phyloP scores from a whole-genome alignment of 2,797 vertebrate genomes.

The Artibeus jamaicensis region DNA sequence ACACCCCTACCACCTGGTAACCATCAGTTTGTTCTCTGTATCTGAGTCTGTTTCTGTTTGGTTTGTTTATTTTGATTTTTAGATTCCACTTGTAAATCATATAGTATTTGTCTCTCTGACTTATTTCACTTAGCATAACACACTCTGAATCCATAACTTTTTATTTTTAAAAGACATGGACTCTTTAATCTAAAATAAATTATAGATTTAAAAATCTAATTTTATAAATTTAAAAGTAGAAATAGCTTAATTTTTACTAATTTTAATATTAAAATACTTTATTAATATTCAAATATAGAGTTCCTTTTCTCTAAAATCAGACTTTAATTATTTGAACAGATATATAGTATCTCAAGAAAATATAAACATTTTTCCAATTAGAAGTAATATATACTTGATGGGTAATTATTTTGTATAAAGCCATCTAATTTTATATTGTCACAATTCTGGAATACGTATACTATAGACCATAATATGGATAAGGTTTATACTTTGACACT shows the following conservation, averaged over 20 bases:
- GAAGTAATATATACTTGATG: background rate
- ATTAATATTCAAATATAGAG: background rate
- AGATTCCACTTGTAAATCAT: background rate
- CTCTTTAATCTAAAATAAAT: slow-evolving; percentile 8
- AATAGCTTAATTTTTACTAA: background rate
- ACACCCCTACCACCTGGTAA: background rate
- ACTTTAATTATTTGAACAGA: slow-evolving; percentile 6
- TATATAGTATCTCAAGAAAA: background rate
- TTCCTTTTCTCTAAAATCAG: slow-evolving; percentile 11
- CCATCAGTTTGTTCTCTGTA: background rate
- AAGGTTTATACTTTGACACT: background rate
- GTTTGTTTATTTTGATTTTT: background rate
- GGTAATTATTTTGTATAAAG: slow-evolving; percentile 35
- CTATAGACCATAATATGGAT: background rate
- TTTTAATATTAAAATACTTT: background rate
- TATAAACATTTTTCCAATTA: slow-evolving; percentile 9
- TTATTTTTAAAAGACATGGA: background rate
- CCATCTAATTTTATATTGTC: slow-evolving; percentile 24
- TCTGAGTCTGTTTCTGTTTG: background rate
- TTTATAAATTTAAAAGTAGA: slow-evolving; percentile 46
- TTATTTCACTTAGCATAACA: background rate
- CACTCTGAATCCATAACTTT: background rate
- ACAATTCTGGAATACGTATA: background rate
- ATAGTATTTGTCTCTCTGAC: background rate
- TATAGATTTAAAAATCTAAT: slow-evolving; percentile 21